Evolutionary conservation across 2,797 vertebrate species (phyloP).

Genomic region (Microtus obscurus): DNA sequence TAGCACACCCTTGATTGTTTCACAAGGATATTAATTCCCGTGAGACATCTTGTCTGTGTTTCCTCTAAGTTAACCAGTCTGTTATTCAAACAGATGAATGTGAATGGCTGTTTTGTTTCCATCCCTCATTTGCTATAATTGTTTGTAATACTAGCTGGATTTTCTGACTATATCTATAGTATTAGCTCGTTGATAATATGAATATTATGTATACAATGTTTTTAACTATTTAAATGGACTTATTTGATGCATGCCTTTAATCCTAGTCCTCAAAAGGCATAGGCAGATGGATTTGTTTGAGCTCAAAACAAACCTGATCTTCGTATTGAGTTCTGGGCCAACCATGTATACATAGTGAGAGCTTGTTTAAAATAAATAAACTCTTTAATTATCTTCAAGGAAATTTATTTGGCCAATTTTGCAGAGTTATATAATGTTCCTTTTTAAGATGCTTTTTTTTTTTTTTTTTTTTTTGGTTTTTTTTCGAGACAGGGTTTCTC

Average conservation of each 20-base stretch:
- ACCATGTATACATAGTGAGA: not conserved
- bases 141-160: conserved; percentile 23
- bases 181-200: conserved; percentile 10
- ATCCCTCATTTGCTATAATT: conserved; percentile 56
- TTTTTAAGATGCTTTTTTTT: not conserved
- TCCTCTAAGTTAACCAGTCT: conserved; percentile 22
- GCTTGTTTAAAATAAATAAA: not conserved
- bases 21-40: conserved; percentile 14
- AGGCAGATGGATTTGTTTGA: not conserved
- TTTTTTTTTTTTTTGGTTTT: no score
- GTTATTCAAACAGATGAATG: conserved; percentile 47
- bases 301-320: not conserved
- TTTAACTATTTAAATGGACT: not conserved
- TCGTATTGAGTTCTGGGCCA: not conserved
- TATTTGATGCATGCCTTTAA: not conserved
- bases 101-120: conserved; percentile 56
- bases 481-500: no score
- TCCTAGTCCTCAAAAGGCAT: not conserved
- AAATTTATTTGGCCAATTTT: conserved; percentile 47
- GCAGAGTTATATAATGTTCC: not conserved
- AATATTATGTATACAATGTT: conserved; percentile 37
- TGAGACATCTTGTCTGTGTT: conserved; percentile 2
- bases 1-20: not conserved
- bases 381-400: conserved; percentile 27
- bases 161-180: conserved; percentile 59